phyloP scores from a whole-genome alignment of 2,113 vertebrate genomes.

The Agelaius tricolor region DNA sequence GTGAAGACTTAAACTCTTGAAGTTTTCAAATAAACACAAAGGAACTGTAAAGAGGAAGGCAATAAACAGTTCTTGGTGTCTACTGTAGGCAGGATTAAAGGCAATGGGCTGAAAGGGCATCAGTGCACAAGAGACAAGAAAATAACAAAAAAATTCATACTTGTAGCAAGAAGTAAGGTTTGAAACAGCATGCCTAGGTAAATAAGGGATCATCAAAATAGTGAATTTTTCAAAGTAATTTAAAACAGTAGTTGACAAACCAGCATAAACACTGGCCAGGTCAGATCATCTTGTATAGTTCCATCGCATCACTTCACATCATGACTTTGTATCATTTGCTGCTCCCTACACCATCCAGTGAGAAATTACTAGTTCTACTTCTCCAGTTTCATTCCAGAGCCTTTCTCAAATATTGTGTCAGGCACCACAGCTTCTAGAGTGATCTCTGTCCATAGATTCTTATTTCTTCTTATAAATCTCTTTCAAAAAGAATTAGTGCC shows the following conservation, averaged over 20 bases:
- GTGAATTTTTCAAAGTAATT: not conserved
- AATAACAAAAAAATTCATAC: fast-evolving
- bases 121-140: not conserved
- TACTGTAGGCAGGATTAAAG: not conserved
- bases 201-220: not conserved
- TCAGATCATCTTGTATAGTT: not conserved
- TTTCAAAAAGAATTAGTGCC: not conserved
- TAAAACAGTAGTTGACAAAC: not conserved
- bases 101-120: not conserved
- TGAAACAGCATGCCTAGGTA: not conserved
- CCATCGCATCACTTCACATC: not conserved
- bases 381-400: not conserved
- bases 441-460: not conserved
- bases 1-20: not conserved
- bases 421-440: not conserved
- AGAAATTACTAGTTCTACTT: not conserved
- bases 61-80: not conserved
- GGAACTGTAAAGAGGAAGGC: not conserved
- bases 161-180: not conserved
- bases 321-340: not conserved
- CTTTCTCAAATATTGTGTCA: not conserved
- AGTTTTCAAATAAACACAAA: not conserved
- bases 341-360: not conserved
- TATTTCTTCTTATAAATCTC: not conserved
- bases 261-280: not conserved